Evolutionary conservation across 2,888 invertebrate genomes (phyloP), one percentile per base, ranked within the genome.

Genomic region (Orthosia gothica): DNA sequence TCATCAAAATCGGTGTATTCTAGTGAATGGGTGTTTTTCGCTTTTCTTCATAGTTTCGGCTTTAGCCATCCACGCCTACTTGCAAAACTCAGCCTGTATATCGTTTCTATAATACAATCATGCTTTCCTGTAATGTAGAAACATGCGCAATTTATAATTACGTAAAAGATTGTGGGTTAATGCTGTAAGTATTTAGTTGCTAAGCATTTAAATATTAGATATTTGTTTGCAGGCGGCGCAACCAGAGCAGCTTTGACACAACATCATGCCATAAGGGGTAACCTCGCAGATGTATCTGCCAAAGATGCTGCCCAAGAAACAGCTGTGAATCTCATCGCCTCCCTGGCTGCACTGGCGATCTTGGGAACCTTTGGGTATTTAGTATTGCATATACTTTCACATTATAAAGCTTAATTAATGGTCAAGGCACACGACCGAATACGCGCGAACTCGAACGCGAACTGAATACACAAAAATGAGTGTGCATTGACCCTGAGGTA

Each of bases 231-330:
- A 93, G 99, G 99, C 50, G 99, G 99, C 1, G 99, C 99, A 1
- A 99, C 99, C 0, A 97, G 99, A 89, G 98, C 98, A 0, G 99
- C 99, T 0, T 97, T 99, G 89, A 99, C 99, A 0, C 99, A 99
- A 91, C 99, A 99, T 93, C 99, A 99, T 95, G 99, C 99, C 0
- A 94, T 98, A 32, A 97, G 98, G 81, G 98, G 98, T 82, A 99
- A 99, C 94, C 97, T 99, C 95, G 99, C 99, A 0, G 99, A 99
- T 95, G 99, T 98, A 12, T 97, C 98, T 0, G 99, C 99, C 0
- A 99, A 99, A 95, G 99, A 99, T 92, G 98, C 99, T 11, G 99
- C 99, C 79, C 99, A 99, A 96, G 99, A 99, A 94, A 99, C 99
- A 0, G 97, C 99, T 83, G 99, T 99, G 18, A 99, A 99, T 95